Evolutionary conservation across 2,888 invertebrate species (phyloP).

Genomic region (Lutraria lutraria): DNA sequence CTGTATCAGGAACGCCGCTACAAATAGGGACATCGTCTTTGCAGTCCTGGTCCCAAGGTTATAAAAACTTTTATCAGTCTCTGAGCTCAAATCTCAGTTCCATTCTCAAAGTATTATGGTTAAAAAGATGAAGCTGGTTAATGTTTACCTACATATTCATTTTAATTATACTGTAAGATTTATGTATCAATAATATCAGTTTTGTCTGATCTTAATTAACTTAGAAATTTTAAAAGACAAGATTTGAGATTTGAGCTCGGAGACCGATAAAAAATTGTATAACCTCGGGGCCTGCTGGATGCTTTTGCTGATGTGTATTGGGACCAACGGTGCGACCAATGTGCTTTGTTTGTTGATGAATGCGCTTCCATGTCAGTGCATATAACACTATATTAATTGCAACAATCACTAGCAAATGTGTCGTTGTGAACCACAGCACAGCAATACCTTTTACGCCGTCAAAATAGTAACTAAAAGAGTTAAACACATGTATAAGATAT

Average conservation of each 20-base stretch:
- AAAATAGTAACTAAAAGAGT: constrained; percentile 63
- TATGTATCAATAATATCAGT: no score
- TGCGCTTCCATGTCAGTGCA: constrained; percentile 54
- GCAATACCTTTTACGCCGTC: constrained; percentile 55
- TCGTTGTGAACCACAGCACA: constrained; percentile 54
- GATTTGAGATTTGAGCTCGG: no score
- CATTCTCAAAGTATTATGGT: no score
- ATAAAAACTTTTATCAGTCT: no score
- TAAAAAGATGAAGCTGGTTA: no score
- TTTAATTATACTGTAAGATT: no score
- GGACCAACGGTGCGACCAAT: constrained; percentile 28
- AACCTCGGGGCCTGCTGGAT: constrained; percentile 35
- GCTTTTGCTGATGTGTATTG: constrained; percentile 27
- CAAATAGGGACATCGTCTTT: constrained; percentile 61
- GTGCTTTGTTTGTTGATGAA: constrained; percentile 37
- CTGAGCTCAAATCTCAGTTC: no score
- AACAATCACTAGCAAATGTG: constrained; percentile 41
- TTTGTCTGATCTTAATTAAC: no score
- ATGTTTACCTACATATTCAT: no score
- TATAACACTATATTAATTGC: constrained; percentile 55
- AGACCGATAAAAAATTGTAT: no score
- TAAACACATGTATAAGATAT: background rate
- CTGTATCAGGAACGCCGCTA: constrained; percentile 58
- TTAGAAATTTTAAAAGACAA: no score
- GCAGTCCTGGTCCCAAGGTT: no score